A percentile compares a stretch with the other conserved stretches of the same genome.
phyloP scores from a whole-genome alignment of 2,888 invertebrate species.

The Nemoura dubitans region DNA sequence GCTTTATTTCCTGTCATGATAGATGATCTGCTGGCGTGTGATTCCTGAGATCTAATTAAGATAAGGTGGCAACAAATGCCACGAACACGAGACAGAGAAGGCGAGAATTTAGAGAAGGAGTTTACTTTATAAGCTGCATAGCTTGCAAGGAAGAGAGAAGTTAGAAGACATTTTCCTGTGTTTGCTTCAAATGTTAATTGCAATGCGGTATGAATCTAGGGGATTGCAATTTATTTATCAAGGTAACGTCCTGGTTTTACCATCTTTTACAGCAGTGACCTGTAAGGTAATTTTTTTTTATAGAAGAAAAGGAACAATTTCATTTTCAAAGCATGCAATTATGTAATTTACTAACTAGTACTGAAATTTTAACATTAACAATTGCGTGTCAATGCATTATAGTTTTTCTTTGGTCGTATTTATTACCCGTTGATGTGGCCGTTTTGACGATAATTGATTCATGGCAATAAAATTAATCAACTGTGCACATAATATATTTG shows the following conservation, averaged over 20 bases:
- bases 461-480: not conserved
- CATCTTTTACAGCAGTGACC: too few relatives aligned
- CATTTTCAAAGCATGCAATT: too few relatives aligned
- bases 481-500: not conserved
- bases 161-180: not conserved
- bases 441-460: not conserved
- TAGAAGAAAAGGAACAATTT: too few relatives aligned
- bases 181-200: not conserved
- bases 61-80: conserved; percentile 29
- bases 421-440: not conserved
- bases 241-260: not conserved
- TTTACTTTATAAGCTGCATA: conserved; percentile 8
- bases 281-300: too few relatives aligned
- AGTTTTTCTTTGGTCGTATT: not conserved
- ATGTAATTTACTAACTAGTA: too few relatives aligned
- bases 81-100: conserved; percentile 18
- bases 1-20: conserved; percentile 33
- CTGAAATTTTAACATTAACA: not conserved
- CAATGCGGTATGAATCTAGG: not conserved
- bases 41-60: conserved; percentile 35
- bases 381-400: not conserved
- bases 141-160: not conserved
- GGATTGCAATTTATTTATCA: not conserved
- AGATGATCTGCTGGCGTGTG: conserved; percentile 24
- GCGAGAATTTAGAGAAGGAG: conserved; percentile 2